These are phyloP conservation scores for Hippoglossus stenolepis DNA, from an alignment of 2,113 vertebrate species.

Conservation along the genomic window DNA sequence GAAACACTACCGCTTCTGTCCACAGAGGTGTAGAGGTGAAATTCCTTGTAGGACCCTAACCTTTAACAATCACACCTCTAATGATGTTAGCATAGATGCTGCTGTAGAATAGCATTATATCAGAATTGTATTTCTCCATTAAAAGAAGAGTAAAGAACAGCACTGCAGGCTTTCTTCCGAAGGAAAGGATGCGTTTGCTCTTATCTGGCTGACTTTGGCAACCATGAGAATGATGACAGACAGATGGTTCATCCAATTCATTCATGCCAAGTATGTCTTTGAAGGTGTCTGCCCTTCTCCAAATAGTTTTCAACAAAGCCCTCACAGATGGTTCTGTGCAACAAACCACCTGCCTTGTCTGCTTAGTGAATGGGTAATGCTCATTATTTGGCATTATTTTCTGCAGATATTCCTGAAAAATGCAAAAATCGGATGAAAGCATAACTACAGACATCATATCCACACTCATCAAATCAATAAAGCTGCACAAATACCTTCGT, in stretches of 20 bases:
- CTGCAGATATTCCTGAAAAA: neutral
- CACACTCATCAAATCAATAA: neutral
- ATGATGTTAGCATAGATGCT: neutral
- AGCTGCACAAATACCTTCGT: neutral
- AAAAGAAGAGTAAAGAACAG: neutral
- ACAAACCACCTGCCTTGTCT: neutral
- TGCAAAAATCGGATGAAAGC: neutral
- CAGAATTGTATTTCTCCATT: neutral
- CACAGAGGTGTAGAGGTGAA: no score
- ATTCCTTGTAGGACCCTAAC: no score
- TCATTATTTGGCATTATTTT: neutral
- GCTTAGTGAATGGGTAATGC: neutral
- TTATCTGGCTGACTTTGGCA: neutral
- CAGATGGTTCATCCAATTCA: neutral
- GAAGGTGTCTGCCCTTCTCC: neutral
- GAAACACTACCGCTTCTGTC: no score
- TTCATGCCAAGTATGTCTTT: neutral
- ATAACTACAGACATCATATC: neutral
- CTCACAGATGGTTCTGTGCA: neutral
- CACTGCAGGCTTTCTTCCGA: neutral
- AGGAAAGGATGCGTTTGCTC: no score
- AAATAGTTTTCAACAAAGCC: neutral
- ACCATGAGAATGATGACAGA: neutral
- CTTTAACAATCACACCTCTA: no score
- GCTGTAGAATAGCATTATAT: neutral